These are phyloP conservation scores for Drosophila eohydei DNA, from an alignment of 2,888 invertebrate species.

Conservation along the genomic window DNA sequence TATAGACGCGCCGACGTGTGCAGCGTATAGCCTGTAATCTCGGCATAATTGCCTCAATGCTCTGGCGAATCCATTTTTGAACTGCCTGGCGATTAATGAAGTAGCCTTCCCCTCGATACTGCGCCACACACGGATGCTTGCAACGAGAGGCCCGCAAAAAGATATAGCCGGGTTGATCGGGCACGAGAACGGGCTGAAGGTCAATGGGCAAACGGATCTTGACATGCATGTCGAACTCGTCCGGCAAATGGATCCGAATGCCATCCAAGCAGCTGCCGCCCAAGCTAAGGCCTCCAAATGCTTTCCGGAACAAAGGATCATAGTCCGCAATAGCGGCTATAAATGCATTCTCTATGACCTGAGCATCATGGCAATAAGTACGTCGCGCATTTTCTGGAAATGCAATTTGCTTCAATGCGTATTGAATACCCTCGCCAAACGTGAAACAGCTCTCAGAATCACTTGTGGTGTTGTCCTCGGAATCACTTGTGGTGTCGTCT, in stretches of 20 bases:
- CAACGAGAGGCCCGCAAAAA: slow-evolving; percentile 7
- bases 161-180: slow-evolving; percentile 29
- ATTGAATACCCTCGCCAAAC: background rate
- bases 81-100: slow-evolving; percentile 56
- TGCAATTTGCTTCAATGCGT: background rate
- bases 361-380: background rate
- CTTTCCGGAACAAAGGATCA: slow-evolving; percentile 32
- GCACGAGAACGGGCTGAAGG: slow-evolving; percentile 11
- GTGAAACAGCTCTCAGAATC: background rate
- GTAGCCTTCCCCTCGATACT: background rate
- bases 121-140: background rate
- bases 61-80: slow-evolving; percentile 67
- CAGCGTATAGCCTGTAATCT: slow-evolving; percentile 33
- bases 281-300: slow-evolving; percentile 45
- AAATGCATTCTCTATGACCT: slow-evolving; percentile 33
- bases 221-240: slow-evolving; percentile 74
- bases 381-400: background rate
- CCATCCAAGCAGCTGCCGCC: slow-evolving; percentile 65
- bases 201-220: slow-evolving; percentile 42
- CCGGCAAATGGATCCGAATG: slow-evolving; percentile 56
- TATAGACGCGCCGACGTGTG: slow-evolving; percentile 23
- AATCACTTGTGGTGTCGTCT: background rate
- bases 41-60: slow-evolving; percentile 36
- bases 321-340: slow-evolving; percentile 27
- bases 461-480: background rate